Evolutionary conservation across 2,113 vertebrate genomes (phyloP), one percentile per base, ranked within the genome.

Genomic region (Chroicocephalus ridibundus): DNA sequence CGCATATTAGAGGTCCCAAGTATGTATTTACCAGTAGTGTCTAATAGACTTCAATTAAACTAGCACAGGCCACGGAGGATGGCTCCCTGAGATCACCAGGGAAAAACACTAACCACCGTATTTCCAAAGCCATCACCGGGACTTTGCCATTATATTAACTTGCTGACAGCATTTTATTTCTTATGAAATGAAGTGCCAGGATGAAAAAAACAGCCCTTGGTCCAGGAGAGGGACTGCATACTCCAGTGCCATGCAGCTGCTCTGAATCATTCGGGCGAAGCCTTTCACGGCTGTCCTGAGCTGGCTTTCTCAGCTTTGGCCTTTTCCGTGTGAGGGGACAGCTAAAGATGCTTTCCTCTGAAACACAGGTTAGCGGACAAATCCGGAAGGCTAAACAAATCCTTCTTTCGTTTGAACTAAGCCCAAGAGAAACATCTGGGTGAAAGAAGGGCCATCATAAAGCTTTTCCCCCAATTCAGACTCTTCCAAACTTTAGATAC

Each of bases 391-490:
- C 32, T 94, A 90, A 91, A 85, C 27, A 91, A 89, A 65, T 42
- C 65, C 58, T 94, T 52, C 47, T 71, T 89, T 55, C 66, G 82
- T 92, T 89, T 87, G 81, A 95, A 82, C 88, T 86, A 76, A 72
- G 32, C 65, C 83, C 74, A 96, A 95, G 34, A 93, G 75, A 94
- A 97, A 94, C 84, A 94, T 82, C 74, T 87, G 70, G 38, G 58
- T 94, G 78, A 95, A 96, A 95, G 88, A 91, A 89, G 54, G 95
- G 49, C 58, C 79, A 88, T 86, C 76, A 74, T n/a, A 95, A 77
- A 90, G 64, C 65, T 94, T 90, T 91, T 42, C 46, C 54, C 29
- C 47, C 44, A 87, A 1, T 79, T 88, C 88, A 82, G 55, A 46
- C 15, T 60, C 77, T 66, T 90, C 42, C 54, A 62, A 79, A 86